These are phyloP conservation scores for Ceraclea dissimilis DNA, from an alignment of 2,888 invertebrate species.

Conservation along the genomic window DNA sequence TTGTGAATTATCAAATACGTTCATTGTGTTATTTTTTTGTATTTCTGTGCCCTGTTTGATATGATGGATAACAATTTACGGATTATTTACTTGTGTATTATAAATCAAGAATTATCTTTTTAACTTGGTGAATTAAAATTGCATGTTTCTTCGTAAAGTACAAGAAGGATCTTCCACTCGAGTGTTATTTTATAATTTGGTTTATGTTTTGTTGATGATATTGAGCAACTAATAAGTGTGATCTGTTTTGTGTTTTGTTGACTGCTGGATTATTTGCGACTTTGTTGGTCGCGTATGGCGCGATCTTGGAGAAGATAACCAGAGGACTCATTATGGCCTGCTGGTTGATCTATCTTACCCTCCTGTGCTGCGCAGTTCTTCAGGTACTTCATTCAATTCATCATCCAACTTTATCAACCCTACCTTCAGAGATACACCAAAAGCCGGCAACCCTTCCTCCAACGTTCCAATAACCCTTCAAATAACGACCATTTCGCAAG, in stretches of 20 bases:
- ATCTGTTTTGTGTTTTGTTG: constrained; percentile 5
- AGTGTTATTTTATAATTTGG: constrained; percentile 7
- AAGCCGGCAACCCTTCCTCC: neutral
- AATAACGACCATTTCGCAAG: no score
- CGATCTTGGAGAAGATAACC: constrained; percentile 18
- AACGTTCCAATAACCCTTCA: neutral
- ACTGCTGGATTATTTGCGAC: constrained; percentile 15
- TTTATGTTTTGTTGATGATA: constrained; percentile 2
- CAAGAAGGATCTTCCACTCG: neutral
- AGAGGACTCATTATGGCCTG: constrained; percentile 20
- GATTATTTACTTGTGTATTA: constrained; percentile 20
- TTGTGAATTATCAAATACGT: constrained; percentile 16
- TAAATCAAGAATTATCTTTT: neutral
- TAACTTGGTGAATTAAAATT: constrained; percentile 17
- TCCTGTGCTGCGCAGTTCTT: constrained; percentile 18
- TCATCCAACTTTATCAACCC: neutral
- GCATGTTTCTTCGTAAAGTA: constrained; percentile 4
- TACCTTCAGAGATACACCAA: neutral
- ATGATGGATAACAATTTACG: constrained; percentile 21
- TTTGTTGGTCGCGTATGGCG: constrained; percentile 19
- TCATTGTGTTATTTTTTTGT: constrained; percentile 10
- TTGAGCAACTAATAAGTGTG: constrained; percentile 16
- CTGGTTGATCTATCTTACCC: constrained; percentile 18
- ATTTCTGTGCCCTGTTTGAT: constrained; percentile 13
- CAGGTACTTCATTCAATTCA: constrained; percentile 18